These are phyloP conservation scores for Andrena dorsata DNA, from an alignment of 2,888 invertebrate species.

Conservation along the genomic window DNA sequence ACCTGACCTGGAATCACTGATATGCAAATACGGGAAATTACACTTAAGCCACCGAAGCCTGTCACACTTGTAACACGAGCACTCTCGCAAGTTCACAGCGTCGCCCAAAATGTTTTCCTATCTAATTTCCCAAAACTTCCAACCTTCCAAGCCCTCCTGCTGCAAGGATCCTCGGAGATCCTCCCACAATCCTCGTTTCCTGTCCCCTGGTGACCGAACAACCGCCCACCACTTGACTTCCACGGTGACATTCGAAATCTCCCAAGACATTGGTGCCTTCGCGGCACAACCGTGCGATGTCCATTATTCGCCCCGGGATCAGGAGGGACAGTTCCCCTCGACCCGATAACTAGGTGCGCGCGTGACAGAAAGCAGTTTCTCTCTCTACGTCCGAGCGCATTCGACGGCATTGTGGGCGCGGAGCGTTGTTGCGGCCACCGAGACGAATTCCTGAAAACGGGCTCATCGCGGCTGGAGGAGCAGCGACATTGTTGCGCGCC, in stretches of 20 bases:
- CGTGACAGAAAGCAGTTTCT: constrained; percentile 51
- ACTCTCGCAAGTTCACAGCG: background rate
- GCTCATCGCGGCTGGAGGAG: constrained; percentile 33
- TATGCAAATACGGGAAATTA: background rate
- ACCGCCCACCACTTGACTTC: constrained; percentile 47
- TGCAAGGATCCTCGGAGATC: background rate
- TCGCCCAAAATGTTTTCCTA: constrained; percentile 6
- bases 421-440: constrained; percentile 39
- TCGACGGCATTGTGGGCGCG: constrained; percentile 34
- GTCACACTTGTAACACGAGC: background rate
- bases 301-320: constrained; percentile 4
- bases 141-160: background rate
- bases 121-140: constrained; percentile 20
- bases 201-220: background rate
- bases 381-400: background rate
- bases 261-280: background rate
- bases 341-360: constrained; percentile 42
- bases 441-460: constrained; percentile 57
- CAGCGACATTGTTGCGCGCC: constrained; percentile 50
- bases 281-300: background rate
- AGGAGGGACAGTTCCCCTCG: background rate
- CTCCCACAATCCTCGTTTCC: constrained; percentile 1
- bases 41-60: too few species aligned
- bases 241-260: constrained; percentile 32
- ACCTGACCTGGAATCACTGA: constrained; percentile 10